A percentile compares a stretch with the other conserved stretches of the same genome.
Evolutionary conservation across 2,797 vertebrate genomes (phyloP).

Genomic region (Eulemur albifrons): DNA sequence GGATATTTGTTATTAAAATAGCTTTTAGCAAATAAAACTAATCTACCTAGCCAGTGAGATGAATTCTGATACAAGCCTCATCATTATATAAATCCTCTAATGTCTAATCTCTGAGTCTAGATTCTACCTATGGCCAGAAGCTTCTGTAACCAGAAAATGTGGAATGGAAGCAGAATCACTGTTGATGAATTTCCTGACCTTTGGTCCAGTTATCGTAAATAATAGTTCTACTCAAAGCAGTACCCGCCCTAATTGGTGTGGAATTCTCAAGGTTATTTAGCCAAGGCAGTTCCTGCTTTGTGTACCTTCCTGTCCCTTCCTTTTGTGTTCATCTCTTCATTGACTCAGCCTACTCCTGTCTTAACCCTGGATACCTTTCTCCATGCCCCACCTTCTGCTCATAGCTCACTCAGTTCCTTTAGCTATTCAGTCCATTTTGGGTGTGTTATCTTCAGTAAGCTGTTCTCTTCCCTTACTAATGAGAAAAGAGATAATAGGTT

Average conservation of each 20-base stretch:
- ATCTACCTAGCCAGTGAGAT: neutral
- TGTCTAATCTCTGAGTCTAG: neutral
- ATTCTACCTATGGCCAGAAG: neutral
- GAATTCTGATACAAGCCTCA: neutral
- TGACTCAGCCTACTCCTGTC: neutral
- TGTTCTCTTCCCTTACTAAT: neutral
- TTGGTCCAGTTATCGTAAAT: neutral
- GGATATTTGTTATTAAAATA: constrained; percentile 25
- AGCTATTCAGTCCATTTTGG: neutral
- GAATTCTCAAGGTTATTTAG: neutral
- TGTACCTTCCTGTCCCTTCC: neutral
- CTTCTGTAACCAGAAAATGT: neutral
- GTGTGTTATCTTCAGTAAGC: neutral
- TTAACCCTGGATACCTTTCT: neutral
- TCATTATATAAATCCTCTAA: neutral
- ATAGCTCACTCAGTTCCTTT: neutral
- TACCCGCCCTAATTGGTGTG: neutral
- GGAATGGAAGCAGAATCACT: constrained; percentile 6
- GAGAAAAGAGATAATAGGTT: constrained; percentile 12
- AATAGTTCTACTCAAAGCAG: neutral
- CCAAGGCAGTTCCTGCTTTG: neutral
- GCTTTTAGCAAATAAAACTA: constrained; percentile 5
- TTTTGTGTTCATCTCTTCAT: neutral
- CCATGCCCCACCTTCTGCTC: neutral
- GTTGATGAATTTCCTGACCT: neutral